Base-by-base conservation (phyloP, 1,140 invertebrate species). In the Bombus balteatus region DNA sequence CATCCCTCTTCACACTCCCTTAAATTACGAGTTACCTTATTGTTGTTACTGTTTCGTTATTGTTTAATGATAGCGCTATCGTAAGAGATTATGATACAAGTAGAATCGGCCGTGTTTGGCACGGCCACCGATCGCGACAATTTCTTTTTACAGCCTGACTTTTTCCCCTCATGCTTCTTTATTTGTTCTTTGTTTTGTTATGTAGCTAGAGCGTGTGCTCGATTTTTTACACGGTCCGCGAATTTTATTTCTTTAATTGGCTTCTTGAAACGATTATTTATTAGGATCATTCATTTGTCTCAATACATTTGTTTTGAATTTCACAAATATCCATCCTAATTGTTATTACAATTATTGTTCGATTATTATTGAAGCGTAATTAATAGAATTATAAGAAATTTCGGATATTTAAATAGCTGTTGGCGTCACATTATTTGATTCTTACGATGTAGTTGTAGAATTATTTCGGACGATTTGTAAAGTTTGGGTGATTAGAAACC, bases 61-160 rank as follows among this genome's bases (percentile, higher is more conserved):
- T 72, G 79, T 86, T 90, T 89, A 75, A 90, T 88, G 78, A 83
- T 80, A 86, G 79, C 72, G 32, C 77, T 90, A 90, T 88, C 66
- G 83, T 90, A 86, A 90, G 86, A 82, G 82, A 85, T 87, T 91
- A 90, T 92, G 80, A 90, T 91, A 92, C 91, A 92, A 89, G 80
- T 89, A 88, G 84, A 91, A 80, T 82, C 83, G 81, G 72, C 71
- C 87, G 68, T 77, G 34, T 37, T 68, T 78, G 57, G n/a, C 77
- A 81, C 85, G 82, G 74, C 66, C 73, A 53, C 28, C 79, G 74
- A 85, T 87, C 59, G 75, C 68, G 78, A 88, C 65, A 87, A 87
- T 37, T 78, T 62, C 22, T 82, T 87, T 87, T 82, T 88, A 88
- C 79, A 88, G 66, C 59, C 83, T 43, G 47, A 85, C 75, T 73